Evolutionary conservation across 2,797 vertebrate genomes (phyloP), one percentile per base, ranked within the genome.

Genomic region (Hybognathus amarus): DNA sequence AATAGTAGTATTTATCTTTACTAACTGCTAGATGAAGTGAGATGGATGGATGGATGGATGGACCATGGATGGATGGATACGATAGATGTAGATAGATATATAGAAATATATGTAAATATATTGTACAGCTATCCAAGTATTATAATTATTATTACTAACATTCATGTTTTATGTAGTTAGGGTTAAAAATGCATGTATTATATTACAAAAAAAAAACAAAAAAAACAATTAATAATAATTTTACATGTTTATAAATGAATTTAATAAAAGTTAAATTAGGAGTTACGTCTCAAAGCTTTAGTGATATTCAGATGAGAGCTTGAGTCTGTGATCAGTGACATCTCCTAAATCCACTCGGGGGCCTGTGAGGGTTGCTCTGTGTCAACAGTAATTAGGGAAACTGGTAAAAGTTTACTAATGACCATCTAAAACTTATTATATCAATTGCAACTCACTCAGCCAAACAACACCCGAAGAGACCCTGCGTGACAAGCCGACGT

Each of bases 301-400:
- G 10, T 30, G 74, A 61, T 42, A 36, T 40, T 76, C 30, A 61
- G 38, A 45, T 3, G 24, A 33, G 5, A 47, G 17, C 42, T 78
- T 20, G n/a, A 2, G 69, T 73, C 12, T 20, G 27, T 64, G 42
- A 64, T 81, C 69, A 64, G 22, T 64, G 56, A 50, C 47, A 24
- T 71, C 40, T 67, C 24, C 8, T 24, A 36, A 61, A 30, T 12
- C 40, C 38, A 47, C 8, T 61, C 24, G 30, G 47, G 59, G 77
- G 77, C 36, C 59, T 9, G 24, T 54, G 36, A 64, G 59, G 59
- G 75, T 54, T 76, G 27, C 42, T n/a, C 64, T 61, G 45, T 71
- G 77, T 84, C 84, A 27, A 50, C 56, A 67, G 73, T 79, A 84
- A 84, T 87, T 86, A 84, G 69, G 52, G 64, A 40, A 76, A 70